phyloP scores from a whole-genome alignment of 1,140 invertebrate genomes.

The Platorchestia sp. region DNA sequence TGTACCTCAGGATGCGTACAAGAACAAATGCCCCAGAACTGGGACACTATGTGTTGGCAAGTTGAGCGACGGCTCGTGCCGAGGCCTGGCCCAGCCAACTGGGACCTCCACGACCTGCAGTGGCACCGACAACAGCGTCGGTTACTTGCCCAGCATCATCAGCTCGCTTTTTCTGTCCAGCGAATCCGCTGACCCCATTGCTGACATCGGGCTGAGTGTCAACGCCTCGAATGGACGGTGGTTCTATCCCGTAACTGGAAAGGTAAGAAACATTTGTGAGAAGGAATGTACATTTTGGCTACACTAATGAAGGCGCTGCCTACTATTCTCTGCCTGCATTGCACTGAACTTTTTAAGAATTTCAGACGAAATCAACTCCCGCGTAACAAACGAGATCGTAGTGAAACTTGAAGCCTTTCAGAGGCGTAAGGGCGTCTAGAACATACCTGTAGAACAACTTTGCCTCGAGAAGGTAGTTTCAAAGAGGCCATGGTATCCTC shows the following conservation, averaged over 20 bases:
- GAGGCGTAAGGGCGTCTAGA: too few relatives aligned
- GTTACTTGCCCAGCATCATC: background rate
- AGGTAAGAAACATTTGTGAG: background rate
- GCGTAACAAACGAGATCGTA: too few relatives aligned
- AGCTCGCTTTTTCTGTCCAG: background rate
- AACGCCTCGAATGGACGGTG: background rate
- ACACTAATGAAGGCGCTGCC: background rate
- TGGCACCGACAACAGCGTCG: background rate
- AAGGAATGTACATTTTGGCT: background rate
- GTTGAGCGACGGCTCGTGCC: background rate
- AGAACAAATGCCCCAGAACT: slow-evolving; percentile 12
- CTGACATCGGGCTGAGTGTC: background rate
- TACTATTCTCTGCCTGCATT: background rate
- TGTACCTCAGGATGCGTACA: slow-evolving; percentile 12
- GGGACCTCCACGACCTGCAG: background rate
- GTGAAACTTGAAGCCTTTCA: too few relatives aligned
- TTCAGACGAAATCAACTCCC: too few relatives aligned
- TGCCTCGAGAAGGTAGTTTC: too few relatives aligned
- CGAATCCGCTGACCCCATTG: background rate
- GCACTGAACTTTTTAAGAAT: background rate
- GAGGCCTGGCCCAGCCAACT: background rate
- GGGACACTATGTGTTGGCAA: background rate
- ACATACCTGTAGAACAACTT: too few relatives aligned
- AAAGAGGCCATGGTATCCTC: too few relatives aligned
- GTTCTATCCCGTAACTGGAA: background rate